A percentile compares a stretch with the other conserved stretches of the same genome.
Evolutionary conservation across 2,888 invertebrate species (phyloP).

Genomic region (Copidosoma aretas): DNA sequence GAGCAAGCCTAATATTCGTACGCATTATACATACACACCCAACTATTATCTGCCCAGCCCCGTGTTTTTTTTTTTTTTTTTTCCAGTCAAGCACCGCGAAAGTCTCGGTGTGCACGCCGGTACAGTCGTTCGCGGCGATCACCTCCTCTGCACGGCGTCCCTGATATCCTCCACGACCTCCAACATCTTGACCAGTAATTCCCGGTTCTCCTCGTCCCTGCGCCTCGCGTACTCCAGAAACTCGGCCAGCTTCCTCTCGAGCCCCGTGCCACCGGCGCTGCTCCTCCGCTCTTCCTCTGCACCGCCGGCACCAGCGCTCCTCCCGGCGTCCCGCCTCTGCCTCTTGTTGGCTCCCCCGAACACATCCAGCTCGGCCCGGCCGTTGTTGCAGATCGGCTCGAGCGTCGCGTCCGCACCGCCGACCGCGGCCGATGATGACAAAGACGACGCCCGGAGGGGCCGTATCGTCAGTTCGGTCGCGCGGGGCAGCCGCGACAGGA

Average conservation of each 20-base stretch:
- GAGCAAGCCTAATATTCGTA: no score
- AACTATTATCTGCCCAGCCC: no score
- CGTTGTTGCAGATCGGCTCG: constrained; percentile 17
- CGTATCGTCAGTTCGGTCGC: constrained; percentile 48
- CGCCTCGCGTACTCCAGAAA: constrained; percentile 53
- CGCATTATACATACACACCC: no score
- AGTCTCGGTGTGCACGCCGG: no score
- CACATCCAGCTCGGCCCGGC: neutral
- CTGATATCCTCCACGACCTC: constrained; percentile 51
- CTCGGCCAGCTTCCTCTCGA: constrained; percentile 51
- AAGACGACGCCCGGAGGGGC: constrained; percentile 13
- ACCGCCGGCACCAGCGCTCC: constrained; percentile 1
- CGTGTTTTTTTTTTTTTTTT: no score
- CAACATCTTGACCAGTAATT: constrained; percentile 51
- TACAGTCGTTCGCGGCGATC: neutral
- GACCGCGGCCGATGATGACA: neutral
- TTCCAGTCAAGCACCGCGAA: no score
- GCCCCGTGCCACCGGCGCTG: constrained; percentile 23
- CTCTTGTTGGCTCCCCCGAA: neutral
- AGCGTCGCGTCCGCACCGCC: constrained; percentile 1
- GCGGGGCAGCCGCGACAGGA: constrained; percentile 45
- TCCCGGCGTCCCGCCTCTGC: constrained; percentile 5
- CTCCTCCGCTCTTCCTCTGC: constrained; percentile 3
- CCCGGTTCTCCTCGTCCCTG: constrained; percentile 53
- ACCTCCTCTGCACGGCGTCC: constrained; percentile 21